These are phyloP conservation scores for Plagodis dolabraria DNA, from an alignment of 2,888 invertebrate genomes.

Conservation along the genomic window DNA sequence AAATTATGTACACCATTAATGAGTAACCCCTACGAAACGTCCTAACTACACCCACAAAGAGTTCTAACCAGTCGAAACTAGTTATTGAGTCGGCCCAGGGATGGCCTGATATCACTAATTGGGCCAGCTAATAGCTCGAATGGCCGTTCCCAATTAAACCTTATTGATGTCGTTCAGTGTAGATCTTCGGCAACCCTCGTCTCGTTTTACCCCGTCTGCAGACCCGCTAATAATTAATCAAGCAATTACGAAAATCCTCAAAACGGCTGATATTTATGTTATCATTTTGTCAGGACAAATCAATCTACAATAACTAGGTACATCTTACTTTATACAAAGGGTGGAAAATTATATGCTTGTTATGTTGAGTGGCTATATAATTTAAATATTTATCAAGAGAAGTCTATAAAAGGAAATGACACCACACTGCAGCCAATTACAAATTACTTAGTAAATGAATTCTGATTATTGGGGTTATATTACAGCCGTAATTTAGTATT, in stretches of 20 bases:
- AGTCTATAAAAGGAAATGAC: too few species aligned
- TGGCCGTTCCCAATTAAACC: slow-evolving; percentile 77
- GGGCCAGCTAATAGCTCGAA: slow-evolving; percentile 73
- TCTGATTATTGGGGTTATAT: too few species aligned
- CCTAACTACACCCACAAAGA: slow-evolving; percentile 6
- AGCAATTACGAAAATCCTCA: slow-evolving; percentile 73
- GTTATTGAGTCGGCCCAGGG: slow-evolving; percentile 38
- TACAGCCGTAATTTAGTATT: too few species aligned
- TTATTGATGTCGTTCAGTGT: slow-evolving; percentile 78
- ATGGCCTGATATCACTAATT: slow-evolving; percentile 72
- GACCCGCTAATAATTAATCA: slow-evolving; percentile 80
- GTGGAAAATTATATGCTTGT: too few species aligned
- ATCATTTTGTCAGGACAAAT: slow-evolving; percentile 45
- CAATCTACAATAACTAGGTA: slow-evolving; percentile 29
- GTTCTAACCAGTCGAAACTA: slow-evolving; percentile 36
- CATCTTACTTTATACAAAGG: too few species aligned
- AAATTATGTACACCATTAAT: too few species aligned
- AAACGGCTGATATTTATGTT: slow-evolving; percentile 61
- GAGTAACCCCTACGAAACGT: not conserved
- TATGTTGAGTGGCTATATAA: too few species aligned
- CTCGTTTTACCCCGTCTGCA: slow-evolving; percentile 77
- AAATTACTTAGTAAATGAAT: too few species aligned
- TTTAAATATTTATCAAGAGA: too few species aligned
- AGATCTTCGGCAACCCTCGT: slow-evolving; percentile 77
- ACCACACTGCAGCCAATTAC: too few species aligned